Conservation (phyloP, 2,113 vertebrate genomes). For the Laticauda colubrina region DNA sequence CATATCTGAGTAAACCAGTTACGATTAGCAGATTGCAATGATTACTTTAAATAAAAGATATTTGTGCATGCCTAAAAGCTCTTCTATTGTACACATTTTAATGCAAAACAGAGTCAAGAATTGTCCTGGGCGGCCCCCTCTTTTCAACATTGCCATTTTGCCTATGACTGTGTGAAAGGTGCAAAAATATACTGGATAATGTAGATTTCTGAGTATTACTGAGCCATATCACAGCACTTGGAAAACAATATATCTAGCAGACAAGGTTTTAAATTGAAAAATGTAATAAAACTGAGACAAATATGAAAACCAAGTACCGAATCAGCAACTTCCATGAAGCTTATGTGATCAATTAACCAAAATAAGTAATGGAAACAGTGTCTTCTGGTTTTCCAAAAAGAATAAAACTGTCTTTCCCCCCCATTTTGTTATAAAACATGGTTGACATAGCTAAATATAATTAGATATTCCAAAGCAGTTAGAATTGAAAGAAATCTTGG, state of each 20-base stretch:
- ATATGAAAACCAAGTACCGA: background rate
- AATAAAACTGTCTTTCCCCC: background rate
- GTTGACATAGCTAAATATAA: background rate
- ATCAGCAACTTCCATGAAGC: background rate
- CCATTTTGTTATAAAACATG: background rate
- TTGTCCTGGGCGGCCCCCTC: background rate
- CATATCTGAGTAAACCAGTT: background rate
- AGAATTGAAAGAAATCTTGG: background rate
- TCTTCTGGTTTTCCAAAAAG: constrained; percentile 22
- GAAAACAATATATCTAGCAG: background rate
- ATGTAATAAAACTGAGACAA: background rate
- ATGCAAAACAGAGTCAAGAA: background rate
- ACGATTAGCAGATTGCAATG: background rate
- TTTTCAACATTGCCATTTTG: background rate
- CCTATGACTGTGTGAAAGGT: background rate
- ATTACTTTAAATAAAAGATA: background rate
- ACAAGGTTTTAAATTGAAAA: too few species aligned
- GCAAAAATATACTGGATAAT: background rate
- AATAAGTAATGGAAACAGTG: constrained; percentile 31
- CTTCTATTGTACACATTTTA: background rate
- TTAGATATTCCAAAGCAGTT: background rate
- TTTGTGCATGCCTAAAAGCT: background rate
- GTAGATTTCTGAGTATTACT: background rate
- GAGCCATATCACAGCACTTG: background rate
- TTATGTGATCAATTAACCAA: background rate